Conservation (phyloP, 2,113 vertebrate genomes). For the Gyps fulvus region DNA sequence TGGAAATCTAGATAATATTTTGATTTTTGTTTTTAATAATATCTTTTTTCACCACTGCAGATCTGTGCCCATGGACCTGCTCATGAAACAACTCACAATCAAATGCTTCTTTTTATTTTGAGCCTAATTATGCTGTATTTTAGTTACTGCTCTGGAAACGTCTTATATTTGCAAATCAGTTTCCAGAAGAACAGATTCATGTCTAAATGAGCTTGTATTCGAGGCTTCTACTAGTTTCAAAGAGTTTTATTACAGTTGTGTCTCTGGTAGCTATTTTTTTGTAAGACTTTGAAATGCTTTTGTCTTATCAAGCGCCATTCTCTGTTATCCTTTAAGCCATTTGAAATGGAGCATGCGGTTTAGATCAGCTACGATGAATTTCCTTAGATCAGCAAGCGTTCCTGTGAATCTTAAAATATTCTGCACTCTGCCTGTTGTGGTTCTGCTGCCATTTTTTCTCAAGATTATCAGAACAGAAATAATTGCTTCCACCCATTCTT, state of each 20-base stretch:
- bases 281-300: conserved; percentile 15
- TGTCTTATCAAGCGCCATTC: not conserved
- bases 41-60: not conserved
- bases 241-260: not conserved
- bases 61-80: not conserved
- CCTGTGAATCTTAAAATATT: not conserved
- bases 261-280: not conserved
- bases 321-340: conserved; percentile 5
- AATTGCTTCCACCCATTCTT: not conserved
- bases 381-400: conserved; percentile 1
- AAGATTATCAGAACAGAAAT: conserved; percentile 8
- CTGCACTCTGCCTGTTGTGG: not conserved
- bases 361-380: conserved; percentile 28
- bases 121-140: not conserved
- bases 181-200: conserved; percentile 29
- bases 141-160: not conserved
- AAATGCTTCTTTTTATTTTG: conserved; percentile 22
- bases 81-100: not conserved
- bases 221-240: not conserved
- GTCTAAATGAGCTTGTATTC: not conserved
- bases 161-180: not conserved
- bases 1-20: not conserved
- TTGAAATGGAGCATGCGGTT: conserved; percentile 12
- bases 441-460: conserved; percentile 23
- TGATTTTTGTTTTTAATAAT: not conserved